phyloP scores from a whole-genome alignment of 2,797 vertebrate species.

The Dallia pectoralis region DNA sequence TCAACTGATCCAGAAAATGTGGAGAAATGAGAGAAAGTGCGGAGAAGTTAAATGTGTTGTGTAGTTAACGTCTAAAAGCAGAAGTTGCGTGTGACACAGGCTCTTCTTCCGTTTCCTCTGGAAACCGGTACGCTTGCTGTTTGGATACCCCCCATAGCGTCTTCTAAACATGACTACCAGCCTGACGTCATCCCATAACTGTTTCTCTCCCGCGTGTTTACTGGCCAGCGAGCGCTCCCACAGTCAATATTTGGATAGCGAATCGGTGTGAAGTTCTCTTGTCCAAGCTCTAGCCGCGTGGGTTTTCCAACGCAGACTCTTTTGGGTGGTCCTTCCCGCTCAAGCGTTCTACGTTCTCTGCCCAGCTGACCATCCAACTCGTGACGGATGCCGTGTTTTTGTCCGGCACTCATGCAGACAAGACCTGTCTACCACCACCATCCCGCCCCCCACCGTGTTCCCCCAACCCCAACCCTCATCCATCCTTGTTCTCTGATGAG shows the following conservation, averaged over 20 bases:
- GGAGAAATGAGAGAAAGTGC: too few species aligned
- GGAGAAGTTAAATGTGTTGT: too few species aligned
- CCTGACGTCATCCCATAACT: slow-evolving; percentile 27
- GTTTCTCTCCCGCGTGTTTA: slow-evolving; percentile 39
- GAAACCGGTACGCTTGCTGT: too few species aligned
- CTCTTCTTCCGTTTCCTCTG: too few species aligned
- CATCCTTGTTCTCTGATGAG: slow-evolving; percentile 38
- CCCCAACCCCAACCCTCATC: slow-evolving; percentile 56
- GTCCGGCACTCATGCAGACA: slow-evolving; percentile 68
- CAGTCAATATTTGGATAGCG: slow-evolving; percentile 62
- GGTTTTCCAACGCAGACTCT: slow-evolving; percentile 50
- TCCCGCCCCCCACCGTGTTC: slow-evolving; percentile 5
- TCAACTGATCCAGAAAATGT: too few species aligned
- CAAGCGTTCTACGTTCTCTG: slow-evolving; percentile 50
- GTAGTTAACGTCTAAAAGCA: too few species aligned
- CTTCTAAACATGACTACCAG: slow-evolving; percentile 19
- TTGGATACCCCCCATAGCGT: too few species aligned
- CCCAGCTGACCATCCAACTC: slow-evolving; percentile 68
- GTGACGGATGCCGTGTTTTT: slow-evolving; percentile 72
- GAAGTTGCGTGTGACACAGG: too few species aligned
- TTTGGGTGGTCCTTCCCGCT: slow-evolving; percentile 75
- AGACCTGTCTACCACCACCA: slow-evolving; percentile 21
- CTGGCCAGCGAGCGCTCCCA: slow-evolving; percentile 35
- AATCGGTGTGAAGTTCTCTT: slow-evolving; percentile 62
- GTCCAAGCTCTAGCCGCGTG: slow-evolving; percentile 54